Evolutionary conservation across 2,797 vertebrate species (phyloP).

Genomic region (Alauda arvensis): DNA sequence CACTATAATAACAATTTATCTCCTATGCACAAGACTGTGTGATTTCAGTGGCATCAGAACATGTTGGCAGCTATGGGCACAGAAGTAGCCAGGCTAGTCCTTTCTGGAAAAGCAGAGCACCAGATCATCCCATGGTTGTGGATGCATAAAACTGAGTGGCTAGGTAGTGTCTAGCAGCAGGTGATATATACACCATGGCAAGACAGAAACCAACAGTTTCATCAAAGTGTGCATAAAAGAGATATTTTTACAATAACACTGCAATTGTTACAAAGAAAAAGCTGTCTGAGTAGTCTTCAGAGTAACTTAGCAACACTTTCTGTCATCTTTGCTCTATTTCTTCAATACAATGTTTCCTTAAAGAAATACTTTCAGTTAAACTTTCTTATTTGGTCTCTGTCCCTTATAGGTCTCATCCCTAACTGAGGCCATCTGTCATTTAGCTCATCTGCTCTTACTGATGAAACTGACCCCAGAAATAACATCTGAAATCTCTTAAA

Average conservation of each 20-base stretch:
- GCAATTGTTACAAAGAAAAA: background rate
- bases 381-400: background rate
- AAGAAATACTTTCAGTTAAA: background rate
- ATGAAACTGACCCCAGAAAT: slow-evolving; percentile 5
- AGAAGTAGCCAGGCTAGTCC: background rate
- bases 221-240: background rate
- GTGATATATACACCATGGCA: rapidly evolving
- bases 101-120: background rate
- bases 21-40: background rate
- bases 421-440: background rate
- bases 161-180: background rate
- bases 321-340: background rate
- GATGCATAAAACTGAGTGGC: background rate
- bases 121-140: too few species aligned
- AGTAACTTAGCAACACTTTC: background rate
- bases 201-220: background rate
- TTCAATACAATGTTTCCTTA: background rate
- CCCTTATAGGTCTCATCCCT: background rate
- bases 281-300: background rate
- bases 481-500: background rate
- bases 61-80: background rate
- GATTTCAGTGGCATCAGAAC: background rate
- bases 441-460: background rate
- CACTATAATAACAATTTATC: background rate
- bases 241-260: background rate